phyloP scores from a whole-genome alignment of 1,140 invertebrate species.

The Tenebrio molitor region DNA sequence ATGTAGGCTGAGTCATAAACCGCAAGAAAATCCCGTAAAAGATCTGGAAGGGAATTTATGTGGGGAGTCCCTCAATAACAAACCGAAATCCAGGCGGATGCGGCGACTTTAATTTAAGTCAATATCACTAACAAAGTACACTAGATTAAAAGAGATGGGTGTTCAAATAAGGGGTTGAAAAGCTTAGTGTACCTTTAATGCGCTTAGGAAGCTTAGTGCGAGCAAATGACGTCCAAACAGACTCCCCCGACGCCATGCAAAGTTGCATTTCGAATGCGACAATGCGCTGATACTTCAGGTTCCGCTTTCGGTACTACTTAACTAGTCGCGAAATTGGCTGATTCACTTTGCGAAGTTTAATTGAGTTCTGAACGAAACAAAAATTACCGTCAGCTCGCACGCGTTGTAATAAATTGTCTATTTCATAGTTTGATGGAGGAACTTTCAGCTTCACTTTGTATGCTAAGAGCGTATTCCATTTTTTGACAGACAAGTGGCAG shows the following conservation, averaged over 20 bases:
- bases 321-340: no score
- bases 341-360: not conserved
- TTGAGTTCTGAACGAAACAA: not conserved
- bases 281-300: not conserved
- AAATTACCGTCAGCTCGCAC: no score
- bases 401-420: not conserved
- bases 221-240: conserved; percentile 36
- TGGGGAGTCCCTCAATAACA: conserved; percentile 36
- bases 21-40: conserved; percentile 27
- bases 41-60: conserved; percentile 25
- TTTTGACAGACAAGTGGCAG: conserved; percentile 39
- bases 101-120: conserved; percentile 47
- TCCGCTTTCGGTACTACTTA: no score
- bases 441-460: not conserved
- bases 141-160: conserved; percentile 48
- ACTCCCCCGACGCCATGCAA: no score
- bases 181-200: conserved; percentile 46
- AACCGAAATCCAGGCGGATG: conserved; percentile 27
- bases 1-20: conserved; percentile 35
- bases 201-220: conserved; percentile 40
- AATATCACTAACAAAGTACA: conserved; percentile 50
- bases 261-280: not conserved
- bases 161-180: conserved; percentile 50
- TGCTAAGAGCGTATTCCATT: conserved; percentile 22
- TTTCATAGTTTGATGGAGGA: not conserved